Evolutionary conservation across 30 jellyfish, hydroid and myxozoan genomes (phyloP), one percentile per base, ranked within the genome.

Genomic region (Hydractinia symbiolongicarpus): DNA sequence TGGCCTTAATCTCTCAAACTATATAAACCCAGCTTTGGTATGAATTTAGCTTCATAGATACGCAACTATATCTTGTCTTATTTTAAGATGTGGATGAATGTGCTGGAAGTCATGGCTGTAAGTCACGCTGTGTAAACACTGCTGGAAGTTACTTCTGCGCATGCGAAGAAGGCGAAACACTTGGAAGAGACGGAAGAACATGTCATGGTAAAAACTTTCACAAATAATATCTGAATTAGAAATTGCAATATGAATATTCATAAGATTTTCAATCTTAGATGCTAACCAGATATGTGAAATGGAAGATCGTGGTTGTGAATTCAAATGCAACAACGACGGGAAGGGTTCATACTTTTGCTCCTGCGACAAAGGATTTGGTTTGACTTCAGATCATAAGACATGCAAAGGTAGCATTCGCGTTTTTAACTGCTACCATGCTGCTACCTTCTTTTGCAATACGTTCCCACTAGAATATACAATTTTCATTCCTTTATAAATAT

Each of bases 31-130:
- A 30, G 44, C 44, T 30, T 30, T 30, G 44, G 1, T 30, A 30
- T 30, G 2, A 0, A 30, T 30, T 2, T 2, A 30, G 44, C 44
- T 30, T 30, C 44, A 30, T 30, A 30, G 2, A 30, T 30, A 2
- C 44, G 2, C 44, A 30, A 30, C 44, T 30, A 30, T 30, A 30
- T 64, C 19, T 4, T 6, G 9, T 64, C 40, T 64, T 64, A 1
- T n/a, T 64, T 9, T 58, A n/a, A 64, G 74, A 64, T 64, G 74
- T 64, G 1, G 40, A 64, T 64, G 74, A 64, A 51, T 64, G 74
- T 13, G 7, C 16, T 7, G 44, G 44, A 30, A 64, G 74, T 13
- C 8, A 8, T 64, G 52, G 52, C 19, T 64, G 74, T 64, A 44
- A 64, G 17, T 51, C 19, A 64, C 9, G 40, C 19, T 64, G 74